Conservation (phyloP, 2,113 vertebrate genomes). For the Hiodon tergisus region DNA sequence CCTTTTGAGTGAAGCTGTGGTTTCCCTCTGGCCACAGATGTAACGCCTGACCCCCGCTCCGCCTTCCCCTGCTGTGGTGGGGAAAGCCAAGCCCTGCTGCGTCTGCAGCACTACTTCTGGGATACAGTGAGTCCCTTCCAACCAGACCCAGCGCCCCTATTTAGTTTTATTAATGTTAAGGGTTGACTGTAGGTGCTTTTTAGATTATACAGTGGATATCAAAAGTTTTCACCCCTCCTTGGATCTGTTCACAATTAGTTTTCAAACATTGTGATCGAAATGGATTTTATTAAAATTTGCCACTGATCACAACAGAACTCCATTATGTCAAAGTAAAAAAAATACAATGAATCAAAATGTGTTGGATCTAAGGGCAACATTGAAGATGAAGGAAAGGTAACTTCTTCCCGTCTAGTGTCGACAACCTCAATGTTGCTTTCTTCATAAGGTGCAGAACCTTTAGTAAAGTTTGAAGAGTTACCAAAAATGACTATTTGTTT, state of each 20-base stretch:
- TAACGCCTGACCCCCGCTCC: slow-evolving; percentile 57
- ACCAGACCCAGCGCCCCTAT: background rate
- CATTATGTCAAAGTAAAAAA: too few species aligned
- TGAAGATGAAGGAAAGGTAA: slow-evolving; percentile 69
- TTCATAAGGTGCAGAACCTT: too few species aligned
- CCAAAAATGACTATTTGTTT: too few species aligned
- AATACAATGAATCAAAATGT: slow-evolving; percentile 46
- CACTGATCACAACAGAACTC: too few species aligned
- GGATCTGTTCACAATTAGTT: too few species aligned
- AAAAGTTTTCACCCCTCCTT: too few species aligned
- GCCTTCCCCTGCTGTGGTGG: slow-evolving; percentile 72
- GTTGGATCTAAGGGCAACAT: slow-evolving; percentile 57
- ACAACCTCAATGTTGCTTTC: too few species aligned
- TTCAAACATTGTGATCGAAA: too few species aligned
- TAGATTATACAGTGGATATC: too few species aligned
- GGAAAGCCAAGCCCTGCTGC: slow-evolving; percentile 66
- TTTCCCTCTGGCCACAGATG: slow-evolving; percentile 50
- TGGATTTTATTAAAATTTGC: too few species aligned
- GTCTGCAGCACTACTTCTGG: slow-evolving; percentile 75
- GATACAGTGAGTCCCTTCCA: slow-evolving; percentile 61
- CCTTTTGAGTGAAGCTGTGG: background rate
- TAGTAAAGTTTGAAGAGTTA: too few species aligned
- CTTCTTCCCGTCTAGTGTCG: background rate
- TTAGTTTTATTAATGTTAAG: background rate
- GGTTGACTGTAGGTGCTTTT: too few species aligned